These are phyloP conservation scores for Coregonus ussuriensis DNA, from an alignment of 2,797 vertebrate species.

Conservation along the genomic window DNA sequence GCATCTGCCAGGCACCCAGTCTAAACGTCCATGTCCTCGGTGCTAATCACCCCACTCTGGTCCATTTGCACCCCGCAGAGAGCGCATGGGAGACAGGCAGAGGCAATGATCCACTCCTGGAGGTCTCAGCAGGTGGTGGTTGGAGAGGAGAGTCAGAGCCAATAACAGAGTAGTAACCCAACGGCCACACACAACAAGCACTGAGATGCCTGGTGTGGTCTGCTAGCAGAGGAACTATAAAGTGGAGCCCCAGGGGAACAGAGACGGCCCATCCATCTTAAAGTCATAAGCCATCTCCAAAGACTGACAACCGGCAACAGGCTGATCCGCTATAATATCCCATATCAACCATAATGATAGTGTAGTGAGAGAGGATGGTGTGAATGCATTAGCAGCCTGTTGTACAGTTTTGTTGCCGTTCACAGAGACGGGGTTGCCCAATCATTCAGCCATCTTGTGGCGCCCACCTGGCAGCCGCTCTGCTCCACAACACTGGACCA, in stretches of 20 bases:
- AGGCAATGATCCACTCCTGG: conserved; percentile 61
- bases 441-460: conserved; percentile 14
- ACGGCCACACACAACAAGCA: conserved; percentile 27
- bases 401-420: neutral
- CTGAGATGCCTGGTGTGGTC: conserved; percentile 14
- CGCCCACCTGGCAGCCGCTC: conserved; percentile 47
- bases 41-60: conserved; percentile 61
- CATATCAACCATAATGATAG: neutral
- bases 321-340: neutral
- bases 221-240: neutral
- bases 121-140: conserved; percentile 12
- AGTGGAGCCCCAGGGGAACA: neutral
- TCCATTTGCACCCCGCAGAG: conserved; percentile 62
- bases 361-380: neutral
- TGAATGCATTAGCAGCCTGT: neutral
- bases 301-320: neutral
- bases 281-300: neutral
- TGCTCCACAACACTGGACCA: conserved; percentile 23
- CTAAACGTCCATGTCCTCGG: conserved; percentile 57
- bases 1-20: conserved; percentile 43
- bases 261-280: neutral
- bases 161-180: conserved; percentile 22
- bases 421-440: neutral
- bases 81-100: conserved; percentile 43
- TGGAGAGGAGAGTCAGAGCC: neutral